Base-by-base conservation (phyloP, 1,140 invertebrate genomes). In the Anagrus nilaparvatae region DNA sequence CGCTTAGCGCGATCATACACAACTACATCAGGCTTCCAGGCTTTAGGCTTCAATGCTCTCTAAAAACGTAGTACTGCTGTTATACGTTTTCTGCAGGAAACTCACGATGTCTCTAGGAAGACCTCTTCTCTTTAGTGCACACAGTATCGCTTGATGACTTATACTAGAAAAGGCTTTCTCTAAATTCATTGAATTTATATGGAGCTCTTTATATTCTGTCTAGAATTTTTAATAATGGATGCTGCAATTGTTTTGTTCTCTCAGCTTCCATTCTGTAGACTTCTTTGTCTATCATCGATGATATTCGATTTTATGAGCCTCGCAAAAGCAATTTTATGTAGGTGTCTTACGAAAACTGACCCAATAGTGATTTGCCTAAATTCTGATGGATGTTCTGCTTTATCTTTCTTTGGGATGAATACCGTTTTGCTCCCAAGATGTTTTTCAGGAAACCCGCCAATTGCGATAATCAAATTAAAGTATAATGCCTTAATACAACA, bases 161-260 rank as follows among this genome's bases (percentile, higher is more conserved):
- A 68, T 56, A 0, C 57, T 51, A 21, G 65, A 63, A 34, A 70
- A 69, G 1, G 69, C 67, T 49, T 72, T 70, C 1, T 48, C 32
- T 0, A 62, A 44, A 33, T 62, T 54, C 0, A 62, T 4, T 0
- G 46, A 50, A 0, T 50, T 45, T 2, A 60, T 8, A 14, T 25
- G 50, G 0, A 58, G 2, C 0, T 35, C 17, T 7, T 36, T 47
- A 28, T 21, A 0, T 36, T 33, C 0, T 21, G 1, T 0, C 30
- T 23, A 13, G 48, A 35, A 8, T 46, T 45, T 3, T 17, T 17
- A 0, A 58, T 35, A 0, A 52, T 14, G 0, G 39, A 0, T 7
- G 54, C 53, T 3, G 56, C 33, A 0, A 52, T 23, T 3, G 47
- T n/a, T n/a, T n/a, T n/a, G n/a, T 56, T 58, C 4, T 59, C 52